These are phyloP conservation scores for Pollimyrus isidori DNA, from an alignment of 2,113 vertebrate species.

Conservation along the genomic window DNA sequence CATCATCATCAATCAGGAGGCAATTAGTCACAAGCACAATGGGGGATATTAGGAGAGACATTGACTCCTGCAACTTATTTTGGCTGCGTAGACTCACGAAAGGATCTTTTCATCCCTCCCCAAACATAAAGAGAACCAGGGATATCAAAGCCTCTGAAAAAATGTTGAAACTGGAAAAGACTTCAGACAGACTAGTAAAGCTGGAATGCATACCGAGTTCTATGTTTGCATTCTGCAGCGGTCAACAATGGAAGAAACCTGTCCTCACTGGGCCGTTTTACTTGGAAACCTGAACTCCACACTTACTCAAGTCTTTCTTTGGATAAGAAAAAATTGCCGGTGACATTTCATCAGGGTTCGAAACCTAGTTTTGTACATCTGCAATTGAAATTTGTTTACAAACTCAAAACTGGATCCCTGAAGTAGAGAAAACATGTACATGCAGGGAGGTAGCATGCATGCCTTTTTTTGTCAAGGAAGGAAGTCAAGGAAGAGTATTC, in stretches of 20 bases:
- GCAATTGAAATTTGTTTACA: not conserved
- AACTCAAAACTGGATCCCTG: not conserved
- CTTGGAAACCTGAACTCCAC: not conserved
- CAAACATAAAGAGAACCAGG: not conserved
- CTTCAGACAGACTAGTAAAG: not conserved
- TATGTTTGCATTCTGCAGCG: not conserved
- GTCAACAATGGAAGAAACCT: not conserved
- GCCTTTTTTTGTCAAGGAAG: not conserved
- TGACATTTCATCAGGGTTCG: not conserved
- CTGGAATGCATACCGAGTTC: not conserved
- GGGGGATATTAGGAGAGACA: not conserved
- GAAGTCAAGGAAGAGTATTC: not conserved
- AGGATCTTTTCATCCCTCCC: not conserved
- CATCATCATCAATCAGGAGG: not conserved
- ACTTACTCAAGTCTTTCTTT: not conserved
- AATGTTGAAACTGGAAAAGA: not conserved
- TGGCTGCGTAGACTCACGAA: not conserved
- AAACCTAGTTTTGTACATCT: not conserved
- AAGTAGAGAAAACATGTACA: not conserved
- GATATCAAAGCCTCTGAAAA: not conserved
- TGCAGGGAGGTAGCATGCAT: not conserved
- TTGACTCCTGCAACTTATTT: not conserved
- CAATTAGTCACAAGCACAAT: not conserved
- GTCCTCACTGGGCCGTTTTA: not conserved
- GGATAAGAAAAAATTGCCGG: not conserved